phyloP scores from a whole-genome alignment of 2,113 vertebrate genomes.

The Cyphomyrus discorhynchus region DNA sequence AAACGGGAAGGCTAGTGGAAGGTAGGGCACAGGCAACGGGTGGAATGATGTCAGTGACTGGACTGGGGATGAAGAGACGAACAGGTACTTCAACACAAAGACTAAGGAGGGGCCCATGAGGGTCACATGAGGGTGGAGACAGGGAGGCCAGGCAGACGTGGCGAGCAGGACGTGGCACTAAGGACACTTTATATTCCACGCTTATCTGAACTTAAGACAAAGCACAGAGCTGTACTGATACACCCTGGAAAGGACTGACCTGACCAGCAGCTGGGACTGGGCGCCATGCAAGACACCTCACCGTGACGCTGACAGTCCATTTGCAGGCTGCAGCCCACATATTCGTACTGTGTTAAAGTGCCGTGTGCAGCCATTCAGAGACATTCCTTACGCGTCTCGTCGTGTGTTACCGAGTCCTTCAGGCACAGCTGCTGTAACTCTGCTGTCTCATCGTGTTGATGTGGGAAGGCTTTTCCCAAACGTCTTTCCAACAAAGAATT shows the following conservation, averaged over 20 bases:
- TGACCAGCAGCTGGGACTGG: neutral
- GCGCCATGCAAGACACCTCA: neutral
- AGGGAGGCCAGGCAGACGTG: neutral
- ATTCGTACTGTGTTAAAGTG: neutral
- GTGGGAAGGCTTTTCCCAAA: neutral
- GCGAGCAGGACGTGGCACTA: neutral
- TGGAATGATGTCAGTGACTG: neutral
- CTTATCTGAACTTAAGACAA: slow-evolving; percentile 11
- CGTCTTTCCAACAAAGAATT: neutral
- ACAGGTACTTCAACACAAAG: neutral
- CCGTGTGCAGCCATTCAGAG: neutral
- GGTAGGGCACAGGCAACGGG: neutral
- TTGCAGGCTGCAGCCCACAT: neutral
- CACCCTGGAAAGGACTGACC: slow-evolving; percentile 9
- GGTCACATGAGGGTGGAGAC: neutral
- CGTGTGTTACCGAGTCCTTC: neutral
- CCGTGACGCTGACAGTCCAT: neutral
- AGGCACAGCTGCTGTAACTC: neutral
- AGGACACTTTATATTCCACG: neutral
- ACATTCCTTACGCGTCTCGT: neutral
- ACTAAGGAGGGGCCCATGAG: neutral
- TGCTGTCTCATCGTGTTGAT: neutral
- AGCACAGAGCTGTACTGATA: slow-evolving; percentile 22
- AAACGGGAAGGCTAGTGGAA: neutral
- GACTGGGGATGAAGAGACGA: neutral